Base-by-base conservation (phyloP, 1,140 invertebrate species). In the Cepaea nemoralis region DNA sequence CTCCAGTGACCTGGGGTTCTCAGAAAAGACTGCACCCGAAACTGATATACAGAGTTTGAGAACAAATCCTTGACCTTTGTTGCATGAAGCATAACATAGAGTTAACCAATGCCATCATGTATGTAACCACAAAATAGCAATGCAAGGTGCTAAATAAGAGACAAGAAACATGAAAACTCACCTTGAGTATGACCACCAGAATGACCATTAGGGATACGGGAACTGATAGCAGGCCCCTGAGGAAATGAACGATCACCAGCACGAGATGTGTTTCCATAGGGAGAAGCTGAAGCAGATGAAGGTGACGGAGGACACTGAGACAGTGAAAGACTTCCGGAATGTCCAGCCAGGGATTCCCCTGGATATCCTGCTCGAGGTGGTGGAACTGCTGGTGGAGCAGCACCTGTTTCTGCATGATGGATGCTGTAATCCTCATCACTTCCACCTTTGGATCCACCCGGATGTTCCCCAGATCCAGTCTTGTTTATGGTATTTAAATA, bases 401-500 rank as follows among this genome's bases (percentile, higher is more conserved):
- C 33, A 37, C 39, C 27, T 19, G n/a, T 27, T 19, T 67, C 37
- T 22, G 14, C 10, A 48, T 14, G 42, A 31, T 63, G n/a, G 6
- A 16, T 12, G 33, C 59, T 31, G 22, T 59, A 5, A 45, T 10
- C 19, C 3, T 55, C 50, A 24, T 24, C n/a, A 2, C 50, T 24
- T 45, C 42, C 42, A 55, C 50, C 22, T 55, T 55, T 55, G 2
- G 19, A 2, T 10, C 22, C 50, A 14, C 3, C 3, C 19, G 50
- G 50, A 3, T 73, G 37, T 69, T 59, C 33, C n/a, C 48, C 35
- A 59, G 70, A 35, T 27, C 63, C 6, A 37, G 59, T n/a, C 19
- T 74, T 74, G 14, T 73, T 48, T 31, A 45, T 48, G 0, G 82
- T 77, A 74, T 83, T 83, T 63, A 83, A 40, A 24, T 83, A 83